These are phyloP conservation scores for Murina feae DNA, from an alignment of 2,113 vertebrate species.

Conservation along the genomic window DNA sequence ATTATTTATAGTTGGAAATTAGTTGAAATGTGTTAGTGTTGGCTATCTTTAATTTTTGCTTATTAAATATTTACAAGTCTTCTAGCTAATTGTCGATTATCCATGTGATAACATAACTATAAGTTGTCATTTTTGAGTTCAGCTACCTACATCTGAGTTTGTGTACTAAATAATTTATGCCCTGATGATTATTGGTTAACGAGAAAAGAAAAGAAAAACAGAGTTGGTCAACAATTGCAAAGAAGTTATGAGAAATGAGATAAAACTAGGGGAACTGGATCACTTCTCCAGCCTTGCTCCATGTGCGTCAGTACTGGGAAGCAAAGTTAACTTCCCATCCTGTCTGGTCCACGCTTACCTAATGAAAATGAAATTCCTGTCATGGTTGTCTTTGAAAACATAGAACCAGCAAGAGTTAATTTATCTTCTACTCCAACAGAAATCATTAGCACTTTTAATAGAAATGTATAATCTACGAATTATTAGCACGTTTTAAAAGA, in stretches of 20 bases:
- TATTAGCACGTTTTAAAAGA: background rate
- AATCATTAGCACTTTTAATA: background rate
- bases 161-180: background rate
- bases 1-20: background rate
- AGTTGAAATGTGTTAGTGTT: background rate
- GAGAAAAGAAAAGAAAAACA: background rate
- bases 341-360: background rate
- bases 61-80: background rate
- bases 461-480: background rate
- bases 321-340: background rate
- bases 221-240: background rate
- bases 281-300: background rate
- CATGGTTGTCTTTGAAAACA: background rate
- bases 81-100: background rate
- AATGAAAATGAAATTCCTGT: constrained; percentile 4
- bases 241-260: background rate
- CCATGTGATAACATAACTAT: background rate
- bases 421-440: background rate
- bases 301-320: background rate
- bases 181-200: background rate
- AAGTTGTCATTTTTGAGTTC: background rate
- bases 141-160: background rate
- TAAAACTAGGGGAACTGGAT: background rate
- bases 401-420: background rate
- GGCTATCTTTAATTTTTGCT: background rate